Percentiles rank a stretch among this genome's conserved stretches.
phyloP scores from a whole-genome alignment of 2,888 invertebrate genomes.

The Therioaphis trifolii region DNA sequence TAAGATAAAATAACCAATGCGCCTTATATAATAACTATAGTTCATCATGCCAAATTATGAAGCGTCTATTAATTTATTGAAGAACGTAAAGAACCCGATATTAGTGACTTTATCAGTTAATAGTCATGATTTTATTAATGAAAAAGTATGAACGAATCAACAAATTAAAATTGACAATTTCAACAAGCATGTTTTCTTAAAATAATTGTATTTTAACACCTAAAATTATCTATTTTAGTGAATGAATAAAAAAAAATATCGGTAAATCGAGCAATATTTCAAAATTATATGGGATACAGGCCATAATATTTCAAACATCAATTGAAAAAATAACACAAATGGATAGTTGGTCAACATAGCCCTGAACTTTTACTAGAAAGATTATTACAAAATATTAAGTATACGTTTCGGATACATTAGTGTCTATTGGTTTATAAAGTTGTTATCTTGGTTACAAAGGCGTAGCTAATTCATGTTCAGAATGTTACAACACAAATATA shows the following conservation, averaged over 20 bases:
- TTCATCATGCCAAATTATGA: too few relatives aligned
- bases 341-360: conserved; percentile 34
- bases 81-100: too few relatives aligned
- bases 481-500: conserved; percentile 43
- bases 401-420: conserved; percentile 45
- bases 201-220: neutral
- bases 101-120: too few relatives aligned
- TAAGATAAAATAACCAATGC: too few relatives aligned
- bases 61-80: too few relatives aligned
- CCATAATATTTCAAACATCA: conserved; percentile 23
- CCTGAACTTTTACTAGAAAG: conserved; percentile 51
- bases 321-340: conserved; percentile 24
- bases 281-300: conserved; percentile 10
- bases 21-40: too few relatives aligned
- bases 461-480: conserved; percentile 53
- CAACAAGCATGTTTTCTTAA: too few relatives aligned
- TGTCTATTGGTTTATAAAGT: conserved; percentile 49
- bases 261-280: conserved; percentile 6
- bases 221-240: neutral
- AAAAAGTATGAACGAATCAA: too few relatives aligned
- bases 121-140: too few relatives aligned
- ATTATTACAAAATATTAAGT: conserved; percentile 49
- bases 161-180: too few relatives aligned
- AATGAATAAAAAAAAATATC: neutral
- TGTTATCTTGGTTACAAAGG: conserved; percentile 54